A percentile compares a stretch with the other conserved stretches of the same genome.
Evolutionary conservation across 2,113 vertebrate genomes (phyloP).

Genomic region (Hymenochirus boettgeri): DNA sequence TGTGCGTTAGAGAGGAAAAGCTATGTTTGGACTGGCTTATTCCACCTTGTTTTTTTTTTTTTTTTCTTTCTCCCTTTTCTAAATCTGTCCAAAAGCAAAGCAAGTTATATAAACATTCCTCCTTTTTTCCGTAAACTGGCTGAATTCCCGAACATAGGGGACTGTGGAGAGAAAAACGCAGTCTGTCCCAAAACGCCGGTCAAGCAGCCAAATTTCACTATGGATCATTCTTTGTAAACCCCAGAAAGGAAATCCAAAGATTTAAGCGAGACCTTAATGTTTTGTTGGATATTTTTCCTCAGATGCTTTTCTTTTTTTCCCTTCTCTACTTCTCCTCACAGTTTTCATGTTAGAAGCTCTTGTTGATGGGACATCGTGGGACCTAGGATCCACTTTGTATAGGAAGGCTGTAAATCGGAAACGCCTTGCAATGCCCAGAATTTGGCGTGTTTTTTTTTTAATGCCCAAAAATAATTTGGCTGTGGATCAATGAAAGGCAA

Average conservation of each 20-base stretch:
- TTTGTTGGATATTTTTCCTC: conserved; percentile 64
- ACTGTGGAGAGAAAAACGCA: conserved; percentile 71
- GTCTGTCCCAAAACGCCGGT: conserved; percentile 68
- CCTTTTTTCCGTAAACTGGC: conserved; percentile 74
- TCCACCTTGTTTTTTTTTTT: conserved; percentile 55
- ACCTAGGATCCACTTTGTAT: conserved; percentile 18
- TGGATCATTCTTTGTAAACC: conserved; percentile 74
- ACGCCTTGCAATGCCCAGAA: not conserved
- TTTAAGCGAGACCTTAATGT: conserved; percentile 67
- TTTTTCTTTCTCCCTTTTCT: too few relatives aligned
- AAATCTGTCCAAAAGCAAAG: conserved; percentile 66
- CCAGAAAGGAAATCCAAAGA: conserved; percentile 73
- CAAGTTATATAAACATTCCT: conserved; percentile 78
- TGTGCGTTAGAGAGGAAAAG: conserved; percentile 78
- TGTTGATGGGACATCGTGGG: not conserved
- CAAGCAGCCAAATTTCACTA: conserved; percentile 67
- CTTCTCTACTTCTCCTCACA: conserved; percentile 4
- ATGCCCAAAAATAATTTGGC: too few relatives aligned
- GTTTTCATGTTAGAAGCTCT: conserved; percentile 29
- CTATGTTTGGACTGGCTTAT: conserved; percentile 73
- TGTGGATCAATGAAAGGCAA: too few relatives aligned
- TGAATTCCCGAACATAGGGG: conserved; percentile 71
- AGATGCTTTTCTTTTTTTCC: too few relatives aligned
- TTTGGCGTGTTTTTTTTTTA: too few relatives aligned
- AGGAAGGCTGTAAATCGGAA: conserved; percentile 19